phyloP scores from a whole-genome alignment of 2,113 vertebrate species.

The Actenoides hombroni region DNA sequence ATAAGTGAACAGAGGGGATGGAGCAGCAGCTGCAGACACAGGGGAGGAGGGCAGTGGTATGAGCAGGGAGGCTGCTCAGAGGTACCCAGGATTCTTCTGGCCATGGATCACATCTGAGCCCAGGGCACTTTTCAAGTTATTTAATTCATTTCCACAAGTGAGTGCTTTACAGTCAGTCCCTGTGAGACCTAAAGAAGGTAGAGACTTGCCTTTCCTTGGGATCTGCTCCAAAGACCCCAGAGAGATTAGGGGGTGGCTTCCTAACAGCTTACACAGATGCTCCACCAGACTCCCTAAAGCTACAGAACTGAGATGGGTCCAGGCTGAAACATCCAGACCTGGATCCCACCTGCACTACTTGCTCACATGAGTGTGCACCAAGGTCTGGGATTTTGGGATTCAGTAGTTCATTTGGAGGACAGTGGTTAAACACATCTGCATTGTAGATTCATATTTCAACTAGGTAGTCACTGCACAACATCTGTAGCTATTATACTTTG shows the following conservation, averaged over 20 bases:
- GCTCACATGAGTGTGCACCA: background rate
- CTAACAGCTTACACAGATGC: background rate
- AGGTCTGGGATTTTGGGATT: background rate
- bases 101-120: background rate
- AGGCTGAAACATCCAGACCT: background rate
- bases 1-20: fast-evolving
- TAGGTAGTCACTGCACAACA: background rate
- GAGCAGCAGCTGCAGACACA: background rate
- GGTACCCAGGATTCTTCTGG: background rate
- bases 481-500: background rate
- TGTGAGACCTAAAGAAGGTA: background rate
- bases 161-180: background rate
- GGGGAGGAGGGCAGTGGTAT: background rate
- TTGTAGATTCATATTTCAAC: background rate
- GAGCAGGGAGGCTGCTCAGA: background rate
- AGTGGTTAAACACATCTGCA: background rate
- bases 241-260: background rate
- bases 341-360: background rate
- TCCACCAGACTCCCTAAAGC: background rate
- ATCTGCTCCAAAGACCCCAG: background rate
- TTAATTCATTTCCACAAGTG: background rate
- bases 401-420: background rate
- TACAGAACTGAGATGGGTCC: background rate
- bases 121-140: background rate
- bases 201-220: background rate